Conservation (phyloP, 2,113 vertebrate genomes). For the Vidua macroura region DNA sequence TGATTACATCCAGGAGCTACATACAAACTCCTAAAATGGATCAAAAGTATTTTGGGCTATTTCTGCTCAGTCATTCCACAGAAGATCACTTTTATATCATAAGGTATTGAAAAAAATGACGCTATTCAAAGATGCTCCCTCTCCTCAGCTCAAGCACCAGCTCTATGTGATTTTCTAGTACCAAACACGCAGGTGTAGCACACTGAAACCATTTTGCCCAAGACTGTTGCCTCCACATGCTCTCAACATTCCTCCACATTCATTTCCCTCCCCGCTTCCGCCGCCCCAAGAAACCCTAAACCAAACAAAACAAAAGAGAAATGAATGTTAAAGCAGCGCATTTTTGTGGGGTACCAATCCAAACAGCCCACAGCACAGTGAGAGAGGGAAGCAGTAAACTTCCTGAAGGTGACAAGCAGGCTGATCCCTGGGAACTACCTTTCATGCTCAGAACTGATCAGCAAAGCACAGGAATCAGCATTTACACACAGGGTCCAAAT, state of each 20-base stretch:
- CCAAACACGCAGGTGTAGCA: neutral
- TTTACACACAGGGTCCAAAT: neutral
- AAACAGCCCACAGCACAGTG: neutral
- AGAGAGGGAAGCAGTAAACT: neutral
- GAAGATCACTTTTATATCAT: neutral
- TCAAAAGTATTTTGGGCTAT: neutral
- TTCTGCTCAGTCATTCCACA: neutral
- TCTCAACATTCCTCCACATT: neutral
- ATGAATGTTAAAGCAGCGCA: neutral
- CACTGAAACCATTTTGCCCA: neutral
- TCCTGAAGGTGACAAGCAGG: neutral
- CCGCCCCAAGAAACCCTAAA: neutral
- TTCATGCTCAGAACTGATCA: neutral
- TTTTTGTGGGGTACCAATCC: neutral
- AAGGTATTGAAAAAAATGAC: neutral
- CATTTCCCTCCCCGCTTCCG: accelerated
- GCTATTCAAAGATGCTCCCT: neutral
- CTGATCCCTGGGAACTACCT: neutral
- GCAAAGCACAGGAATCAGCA: neutral
- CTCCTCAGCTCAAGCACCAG: neutral
- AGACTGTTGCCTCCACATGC: neutral
- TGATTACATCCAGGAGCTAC: neutral
- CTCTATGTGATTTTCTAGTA: neutral
- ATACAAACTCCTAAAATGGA: neutral
- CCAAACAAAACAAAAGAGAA: neutral